Evolutionary conservation across 2,888 invertebrate species (phyloP).

Genomic region (Seira ritae): DNA sequence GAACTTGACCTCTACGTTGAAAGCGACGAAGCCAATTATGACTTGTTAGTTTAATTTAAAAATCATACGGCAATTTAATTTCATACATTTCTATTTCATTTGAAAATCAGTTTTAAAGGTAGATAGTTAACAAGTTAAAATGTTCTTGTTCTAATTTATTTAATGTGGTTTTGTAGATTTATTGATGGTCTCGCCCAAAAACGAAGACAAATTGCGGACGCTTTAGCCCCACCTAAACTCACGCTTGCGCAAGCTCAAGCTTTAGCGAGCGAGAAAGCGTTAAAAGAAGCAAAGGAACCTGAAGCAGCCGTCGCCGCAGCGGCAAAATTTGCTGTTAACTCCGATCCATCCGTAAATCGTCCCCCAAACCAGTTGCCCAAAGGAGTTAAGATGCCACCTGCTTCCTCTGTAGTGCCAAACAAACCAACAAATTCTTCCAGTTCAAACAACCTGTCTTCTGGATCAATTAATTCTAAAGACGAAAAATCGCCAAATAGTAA

Average conservation of each 20-base stretch:
- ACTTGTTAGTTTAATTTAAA: slow-evolving; percentile 76
- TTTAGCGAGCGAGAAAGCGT: slow-evolving; percentile 58
- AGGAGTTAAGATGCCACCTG: slow-evolving; percentile 49
- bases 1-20: slow-evolving; percentile 87
- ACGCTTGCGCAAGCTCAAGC: slow-evolving; percentile 67
- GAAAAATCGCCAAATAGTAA: slow-evolving; percentile 16
- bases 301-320: slow-evolving; percentile 54
- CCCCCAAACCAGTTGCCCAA: slow-evolving; percentile 33
- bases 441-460: slow-evolving; percentile 17
- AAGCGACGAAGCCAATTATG: slow-evolving; percentile 85
- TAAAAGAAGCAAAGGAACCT: slow-evolving; percentile 63
- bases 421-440: slow-evolving; percentile 39
- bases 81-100: slow-evolving; percentile 6
- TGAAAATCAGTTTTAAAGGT: not conserved
- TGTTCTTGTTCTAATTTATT: not conserved
- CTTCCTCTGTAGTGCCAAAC: slow-evolving; percentile 55
- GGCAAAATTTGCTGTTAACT: slow-evolving; percentile 62
- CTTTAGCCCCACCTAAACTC: slow-evolving; percentile 73
- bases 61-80: too few species aligned
- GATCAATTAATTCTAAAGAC: slow-evolving; percentile 22
- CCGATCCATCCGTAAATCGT: slow-evolving; percentile 62
- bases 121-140: not conserved
- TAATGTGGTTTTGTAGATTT: slow-evolving; percentile 76
- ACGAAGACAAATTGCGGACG: slow-evolving; percentile 84
- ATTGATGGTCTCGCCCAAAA: slow-evolving; percentile 85